phyloP scores from a whole-genome alignment of 2,888 invertebrate genomes.

The Blastobasis lacticolella region DNA sequence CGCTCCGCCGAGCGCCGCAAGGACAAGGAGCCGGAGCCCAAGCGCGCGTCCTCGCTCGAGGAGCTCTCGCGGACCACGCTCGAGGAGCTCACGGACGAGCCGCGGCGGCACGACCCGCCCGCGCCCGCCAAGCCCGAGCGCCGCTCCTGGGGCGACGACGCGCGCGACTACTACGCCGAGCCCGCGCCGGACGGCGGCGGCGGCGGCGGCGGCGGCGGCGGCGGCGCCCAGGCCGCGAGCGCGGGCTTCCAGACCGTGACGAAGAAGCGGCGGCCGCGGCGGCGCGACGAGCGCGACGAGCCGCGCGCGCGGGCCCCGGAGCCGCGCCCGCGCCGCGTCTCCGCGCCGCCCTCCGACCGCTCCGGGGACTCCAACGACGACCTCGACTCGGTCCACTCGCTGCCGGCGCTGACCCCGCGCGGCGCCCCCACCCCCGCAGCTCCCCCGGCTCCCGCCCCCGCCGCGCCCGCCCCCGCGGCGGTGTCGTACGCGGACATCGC shows the following conservation, averaged over 20 bases:
- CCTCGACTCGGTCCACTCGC: conserved; percentile 88
- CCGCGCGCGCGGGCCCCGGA: conserved; percentile 21
- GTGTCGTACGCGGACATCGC: conserved; percentile 90
- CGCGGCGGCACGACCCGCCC: conserved; percentile 28
- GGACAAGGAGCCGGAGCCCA: conserved; percentile 59
- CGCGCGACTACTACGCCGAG: conserved; percentile 38
- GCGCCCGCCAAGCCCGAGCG: conserved; percentile 60
- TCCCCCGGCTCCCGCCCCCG: conserved; percentile 46
- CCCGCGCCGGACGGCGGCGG: conserved; percentile 25
- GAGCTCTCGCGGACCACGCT: conserved; percentile 85
- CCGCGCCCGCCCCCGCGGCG: conserved; percentile 77
- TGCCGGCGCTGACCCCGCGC: conserved; percentile 71
- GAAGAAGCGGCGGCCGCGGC: conserved; percentile 86
- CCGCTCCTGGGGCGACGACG: conserved; percentile 80
- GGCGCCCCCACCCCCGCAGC: conserved; percentile 15
- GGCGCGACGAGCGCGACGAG: conserved; percentile 70
- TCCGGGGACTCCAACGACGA: conserved; percentile 86
- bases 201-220: conserved; percentile 36
- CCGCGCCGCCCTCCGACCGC: conserved; percentile 88
- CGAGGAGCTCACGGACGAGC: conserved; percentile 75
- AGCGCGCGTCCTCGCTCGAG: conserved; percentile 86
- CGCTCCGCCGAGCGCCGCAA: conserved; percentile 66
- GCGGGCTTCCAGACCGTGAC: conserved; percentile 88
- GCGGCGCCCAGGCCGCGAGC: conserved; percentile 18
- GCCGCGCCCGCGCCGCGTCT: conserved; percentile 74